Percentiles rank a stretch among this genome's conserved stretches.
Conservation (phyloP, 1,140 invertebrate genomes). For the Habropoda laboriosa region DNA sequence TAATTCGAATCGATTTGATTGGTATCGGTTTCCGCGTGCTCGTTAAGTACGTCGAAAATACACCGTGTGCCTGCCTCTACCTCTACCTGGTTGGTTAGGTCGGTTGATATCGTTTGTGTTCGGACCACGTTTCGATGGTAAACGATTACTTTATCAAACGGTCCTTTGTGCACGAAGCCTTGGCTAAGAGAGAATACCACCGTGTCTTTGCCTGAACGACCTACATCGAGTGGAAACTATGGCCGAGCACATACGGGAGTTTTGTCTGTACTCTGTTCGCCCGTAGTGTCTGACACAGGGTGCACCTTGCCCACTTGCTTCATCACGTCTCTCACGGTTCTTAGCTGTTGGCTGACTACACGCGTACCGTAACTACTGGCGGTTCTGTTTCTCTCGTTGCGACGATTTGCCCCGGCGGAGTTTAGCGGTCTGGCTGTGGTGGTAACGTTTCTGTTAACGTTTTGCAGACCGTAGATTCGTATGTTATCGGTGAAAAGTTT, state of each 20-base stretch:
- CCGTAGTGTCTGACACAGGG: no score
- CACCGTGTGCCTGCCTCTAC: no score
- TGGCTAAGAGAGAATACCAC: neutral
- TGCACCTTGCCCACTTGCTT: neutral
- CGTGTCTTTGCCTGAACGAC: conserved; percentile 14
- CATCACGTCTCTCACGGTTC: neutral
- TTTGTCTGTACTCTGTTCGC: neutral
- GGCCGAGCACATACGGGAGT: neutral
- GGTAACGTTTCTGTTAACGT: no score
- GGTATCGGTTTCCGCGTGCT: neutral
- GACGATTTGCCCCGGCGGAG: no score
- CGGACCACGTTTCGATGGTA: neutral
- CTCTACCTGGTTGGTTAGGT: no score
- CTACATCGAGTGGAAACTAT: conserved; percentile 23
- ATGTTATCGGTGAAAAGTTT: no score
- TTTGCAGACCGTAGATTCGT: no score
- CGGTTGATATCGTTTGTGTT: neutral
- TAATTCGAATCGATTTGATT: neutral
- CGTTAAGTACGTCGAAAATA: neutral
- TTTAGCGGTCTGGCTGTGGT: no score
- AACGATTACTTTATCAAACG: neutral
- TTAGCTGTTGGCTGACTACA: neutral
- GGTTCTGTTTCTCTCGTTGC: neutral
- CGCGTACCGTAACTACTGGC: neutral
- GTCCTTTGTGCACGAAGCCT: neutral